A percentile compares a stretch with the other conserved stretches of the same genome.
Evolutionary conservation across 2,113 vertebrate genomes (phyloP).

Genomic region (Psilopsiagon aymara): DNA sequence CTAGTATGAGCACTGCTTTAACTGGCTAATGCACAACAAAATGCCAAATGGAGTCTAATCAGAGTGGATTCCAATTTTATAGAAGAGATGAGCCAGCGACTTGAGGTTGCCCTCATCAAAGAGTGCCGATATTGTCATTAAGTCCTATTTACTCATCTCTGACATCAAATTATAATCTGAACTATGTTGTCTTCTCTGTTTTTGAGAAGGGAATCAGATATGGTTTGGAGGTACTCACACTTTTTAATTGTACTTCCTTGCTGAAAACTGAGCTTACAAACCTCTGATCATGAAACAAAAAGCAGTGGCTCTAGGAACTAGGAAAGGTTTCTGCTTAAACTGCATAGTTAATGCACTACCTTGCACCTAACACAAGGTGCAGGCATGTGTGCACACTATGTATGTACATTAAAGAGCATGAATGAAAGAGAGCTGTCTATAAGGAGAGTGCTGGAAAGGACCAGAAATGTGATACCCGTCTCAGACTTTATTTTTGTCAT

Average conservation of each 20-base stretch:
- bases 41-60: constrained; percentile 67
- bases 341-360: background rate
- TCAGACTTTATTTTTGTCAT: background rate
- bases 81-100: constrained; percentile 66
- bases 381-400: background rate
- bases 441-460: background rate
- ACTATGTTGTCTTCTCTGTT: constrained; percentile 24
- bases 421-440: background rate
- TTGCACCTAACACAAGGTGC: constrained; percentile 20
- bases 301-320: background rate
- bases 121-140: constrained; percentile 70
- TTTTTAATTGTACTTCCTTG: constrained; percentile 62
- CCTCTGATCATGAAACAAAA: constrained; percentile 6
- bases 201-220: constrained; percentile 51
- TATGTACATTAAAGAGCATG: background rate
- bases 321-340: constrained; percentile 11
- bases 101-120: constrained; percentile 65
- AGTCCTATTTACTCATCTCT: constrained; percentile 64
- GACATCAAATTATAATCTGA: constrained; percentile 28
- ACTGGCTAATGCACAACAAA: constrained; percentile 63
- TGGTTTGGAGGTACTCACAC: constrained; percentile 37
- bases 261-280: constrained; percentile 52
- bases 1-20: constrained; percentile 59
- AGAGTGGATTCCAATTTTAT: constrained; percentile 68
- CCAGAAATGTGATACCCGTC: background rate